Percentiles rank a stretch among this genome's conserved stretches.
phyloP scores from a whole-genome alignment of 2,888 invertebrate genomes.

The Plagodis dolabraria region DNA sequence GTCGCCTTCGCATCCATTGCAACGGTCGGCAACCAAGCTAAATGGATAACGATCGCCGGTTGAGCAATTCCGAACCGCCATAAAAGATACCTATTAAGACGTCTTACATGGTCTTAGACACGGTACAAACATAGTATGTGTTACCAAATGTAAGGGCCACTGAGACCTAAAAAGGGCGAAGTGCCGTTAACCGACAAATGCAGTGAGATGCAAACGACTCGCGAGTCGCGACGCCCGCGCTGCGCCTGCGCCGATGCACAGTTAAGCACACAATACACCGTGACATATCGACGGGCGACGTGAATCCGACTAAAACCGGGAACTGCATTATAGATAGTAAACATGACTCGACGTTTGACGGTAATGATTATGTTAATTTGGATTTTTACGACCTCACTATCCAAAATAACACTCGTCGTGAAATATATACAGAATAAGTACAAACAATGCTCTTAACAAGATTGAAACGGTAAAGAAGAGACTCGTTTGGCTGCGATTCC shows the following conservation, averaged over 20 bases:
- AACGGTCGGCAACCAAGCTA: background rate
- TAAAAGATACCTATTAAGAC: conserved; percentile 25
- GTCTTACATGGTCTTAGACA: conserved; percentile 38
- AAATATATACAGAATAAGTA: conserved; percentile 20
- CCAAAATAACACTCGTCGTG: conserved; percentile 43
- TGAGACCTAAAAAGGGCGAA: conserved; percentile 60
- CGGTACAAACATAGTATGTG: conserved; percentile 44
- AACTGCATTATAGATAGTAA: conserved; percentile 55
- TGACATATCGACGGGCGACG: conserved; percentile 54
- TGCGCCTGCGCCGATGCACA: conserved; percentile 42
- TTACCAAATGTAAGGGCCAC: conserved; percentile 54
- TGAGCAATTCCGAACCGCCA: conserved; percentile 16
- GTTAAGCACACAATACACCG: conserved; percentile 57
- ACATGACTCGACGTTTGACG: conserved; percentile 46
- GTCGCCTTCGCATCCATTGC: conserved; percentile 10
- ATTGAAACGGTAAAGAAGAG: conserved; percentile 4
- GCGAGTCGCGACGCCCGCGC: conserved; percentile 36
- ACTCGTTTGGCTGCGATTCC: background rate
- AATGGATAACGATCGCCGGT: conserved; percentile 22
- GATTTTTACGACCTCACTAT: conserved; percentile 41
- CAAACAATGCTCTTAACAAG: conserved; percentile 4
- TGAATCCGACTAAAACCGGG: conserved; percentile 45
- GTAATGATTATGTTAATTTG: conserved; percentile 52
- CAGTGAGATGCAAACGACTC: conserved; percentile 63
- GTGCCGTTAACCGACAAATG: conserved; percentile 65